Conservation (phyloP, 2,888 invertebrate genomes). For the Rhodophaea formosa region DNA sequence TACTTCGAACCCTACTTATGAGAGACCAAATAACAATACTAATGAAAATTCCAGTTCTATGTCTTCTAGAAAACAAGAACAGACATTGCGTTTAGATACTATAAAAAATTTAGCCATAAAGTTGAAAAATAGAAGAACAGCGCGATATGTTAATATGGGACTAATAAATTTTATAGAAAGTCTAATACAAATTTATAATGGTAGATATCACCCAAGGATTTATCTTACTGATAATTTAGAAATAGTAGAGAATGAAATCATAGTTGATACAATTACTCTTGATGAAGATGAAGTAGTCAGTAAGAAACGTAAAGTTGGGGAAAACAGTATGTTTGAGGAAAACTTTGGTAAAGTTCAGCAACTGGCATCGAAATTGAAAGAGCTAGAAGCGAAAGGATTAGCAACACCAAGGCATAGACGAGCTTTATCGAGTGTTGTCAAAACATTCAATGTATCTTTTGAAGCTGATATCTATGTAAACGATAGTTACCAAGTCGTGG, state of each 20-base stretch:
- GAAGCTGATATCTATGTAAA: slow-evolving; percentile 59
- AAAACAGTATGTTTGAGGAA: slow-evolving; percentile 39
- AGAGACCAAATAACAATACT: neutral
- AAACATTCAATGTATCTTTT: slow-evolving; percentile 62
- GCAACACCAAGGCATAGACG: slow-evolving; percentile 53
- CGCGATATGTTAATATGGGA: slow-evolving; percentile 33
- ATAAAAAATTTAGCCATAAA: slow-evolving; percentile 46
- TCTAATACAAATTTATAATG: slow-evolving; percentile 56
- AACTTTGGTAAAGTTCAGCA: slow-evolving; percentile 50
- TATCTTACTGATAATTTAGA: slow-evolving; percentile 45
- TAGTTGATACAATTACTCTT: slow-evolving; percentile 61
- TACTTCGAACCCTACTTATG: neutral
- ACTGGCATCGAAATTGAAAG: slow-evolving; percentile 50
- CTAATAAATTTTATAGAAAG: slow-evolving; percentile 44
- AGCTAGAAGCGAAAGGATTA: slow-evolving; percentile 44
- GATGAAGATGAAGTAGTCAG: slow-evolving; percentile 53
- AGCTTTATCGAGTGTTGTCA: slow-evolving; percentile 58
- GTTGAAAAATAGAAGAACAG: slow-evolving; percentile 34
- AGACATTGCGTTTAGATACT: slow-evolving; percentile 9
- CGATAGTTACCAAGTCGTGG: slow-evolving; percentile 47
- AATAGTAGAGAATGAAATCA: slow-evolving; percentile 43
- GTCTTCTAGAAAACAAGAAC: slow-evolving; percentile 36
- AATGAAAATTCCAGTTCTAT: neutral
- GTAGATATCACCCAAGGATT: slow-evolving; percentile 48
- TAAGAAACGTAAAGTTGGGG: slow-evolving; percentile 42